phyloP scores from a whole-genome alignment of 2,113 vertebrate species.

The Rhinogobius similis region DNA sequence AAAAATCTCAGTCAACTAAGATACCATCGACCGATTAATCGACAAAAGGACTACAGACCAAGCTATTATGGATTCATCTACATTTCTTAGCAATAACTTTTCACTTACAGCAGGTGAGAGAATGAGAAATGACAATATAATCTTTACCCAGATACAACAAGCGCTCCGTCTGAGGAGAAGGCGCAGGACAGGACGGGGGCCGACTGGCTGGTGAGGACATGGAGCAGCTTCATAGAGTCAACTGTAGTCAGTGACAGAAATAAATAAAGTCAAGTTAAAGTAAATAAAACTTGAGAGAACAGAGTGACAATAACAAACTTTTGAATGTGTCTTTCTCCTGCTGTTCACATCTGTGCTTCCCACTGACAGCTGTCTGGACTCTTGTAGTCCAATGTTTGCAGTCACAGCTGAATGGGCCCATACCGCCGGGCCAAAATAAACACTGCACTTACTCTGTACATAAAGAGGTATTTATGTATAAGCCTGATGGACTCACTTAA shows the following conservation, averaged over 20 bases:
- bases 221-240: conserved; percentile 76
- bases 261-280: conserved; percentile 3
- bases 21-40: too few species aligned
- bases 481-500: too few species aligned
- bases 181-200: conserved; percentile 88
- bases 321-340: conserved; percentile 14
- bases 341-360: conserved; percentile 39
- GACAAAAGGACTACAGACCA: too few species aligned
- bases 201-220: conserved; percentile 77
- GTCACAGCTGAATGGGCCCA: not conserved
- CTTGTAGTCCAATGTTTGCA: conserved; percentile 20
- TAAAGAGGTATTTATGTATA: not conserved
- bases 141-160: conserved; percentile 86
- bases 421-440: too few species aligned
- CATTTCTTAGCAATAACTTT: too few species aligned
- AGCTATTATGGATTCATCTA: too few species aligned
- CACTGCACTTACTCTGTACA: not conserved
- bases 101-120: not conserved
- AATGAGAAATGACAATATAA: not conserved
- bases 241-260: conserved; percentile 67
- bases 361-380: conserved; percentile 45
- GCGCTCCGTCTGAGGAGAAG: conserved; percentile 85
- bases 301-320: conserved; percentile 16
- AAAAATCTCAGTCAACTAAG: too few species aligned
- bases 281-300: not conserved